Conservation (phyloP, 2,113 vertebrate species). For the Cebidichthys violaceus region DNA sequence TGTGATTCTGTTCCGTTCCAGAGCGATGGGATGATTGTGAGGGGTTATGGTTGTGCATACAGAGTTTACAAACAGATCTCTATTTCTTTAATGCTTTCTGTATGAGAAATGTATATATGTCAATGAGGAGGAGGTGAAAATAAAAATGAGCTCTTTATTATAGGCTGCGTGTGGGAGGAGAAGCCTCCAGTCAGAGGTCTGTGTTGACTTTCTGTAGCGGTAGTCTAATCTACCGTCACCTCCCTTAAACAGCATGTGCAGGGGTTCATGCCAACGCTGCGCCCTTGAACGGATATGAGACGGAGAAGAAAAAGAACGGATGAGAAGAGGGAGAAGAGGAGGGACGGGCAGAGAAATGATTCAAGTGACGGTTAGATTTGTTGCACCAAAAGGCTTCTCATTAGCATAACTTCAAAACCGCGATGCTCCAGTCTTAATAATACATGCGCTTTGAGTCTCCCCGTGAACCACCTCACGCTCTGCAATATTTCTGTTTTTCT, state of each 20-base stretch:
- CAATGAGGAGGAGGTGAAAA: conserved; percentile 28
- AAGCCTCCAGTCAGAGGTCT: conserved; percentile 47
- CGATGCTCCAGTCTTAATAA: conserved; percentile 65
- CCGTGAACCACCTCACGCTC: conserved; percentile 51
- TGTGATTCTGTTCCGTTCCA: neutral
- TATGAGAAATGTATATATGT: neutral
- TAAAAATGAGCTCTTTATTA: conserved; percentile 48
- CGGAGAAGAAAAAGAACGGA: neutral
- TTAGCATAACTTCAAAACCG: conserved; percentile 77
- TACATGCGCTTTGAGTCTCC: conserved; percentile 63
- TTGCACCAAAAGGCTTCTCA: conserved; percentile 62
- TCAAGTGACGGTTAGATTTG: conserved; percentile 70
- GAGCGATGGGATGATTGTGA: neutral
- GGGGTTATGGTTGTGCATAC: neutral
- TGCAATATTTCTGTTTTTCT: conserved; percentile 51
- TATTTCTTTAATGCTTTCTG: neutral
- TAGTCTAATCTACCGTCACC: conserved; percentile 63
- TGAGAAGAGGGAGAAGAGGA: conserved; percentile 15
- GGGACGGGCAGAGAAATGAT: conserved; percentile 53
- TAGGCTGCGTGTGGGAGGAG: conserved; percentile 45
- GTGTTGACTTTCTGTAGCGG: conserved; percentile 41
- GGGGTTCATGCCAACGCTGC: conserved; percentile 22
- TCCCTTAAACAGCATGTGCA: conserved; percentile 50
- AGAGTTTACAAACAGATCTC: neutral
- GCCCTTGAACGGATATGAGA: conserved; percentile 56